These are phyloP conservation scores for Eunapius fragilis DNA, from an alignment of 37 sponge, comb jelly and placozoan genomes.

Conservation along the genomic window DNA sequence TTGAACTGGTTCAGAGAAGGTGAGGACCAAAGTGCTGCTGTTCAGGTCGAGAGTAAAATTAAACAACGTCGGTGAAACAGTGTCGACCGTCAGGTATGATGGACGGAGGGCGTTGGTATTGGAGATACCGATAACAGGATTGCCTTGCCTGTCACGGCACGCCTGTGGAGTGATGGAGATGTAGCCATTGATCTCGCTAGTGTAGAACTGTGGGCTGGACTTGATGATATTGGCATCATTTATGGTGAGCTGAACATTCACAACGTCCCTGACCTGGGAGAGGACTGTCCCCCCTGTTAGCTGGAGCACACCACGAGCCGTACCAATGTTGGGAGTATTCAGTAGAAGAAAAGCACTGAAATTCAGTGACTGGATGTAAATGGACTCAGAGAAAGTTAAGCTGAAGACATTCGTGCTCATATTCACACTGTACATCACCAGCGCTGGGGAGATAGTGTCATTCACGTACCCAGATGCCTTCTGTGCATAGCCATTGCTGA, in stretches of 20 bases:
- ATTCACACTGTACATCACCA: conserved; percentile 62
- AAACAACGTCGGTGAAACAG: conserved; percentile 42
- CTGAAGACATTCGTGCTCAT: conserved; percentile 61
- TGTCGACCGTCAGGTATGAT: conserved; percentile 45
- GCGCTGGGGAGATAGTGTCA: conserved; percentile 63
- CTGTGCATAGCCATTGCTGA: conserved; percentile 67
- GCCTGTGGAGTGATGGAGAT: conserved; percentile 62
- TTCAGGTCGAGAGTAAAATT: conserved; percentile 80
- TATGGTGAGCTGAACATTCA: conserved; percentile 46
- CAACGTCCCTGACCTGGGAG: conserved; percentile 32
- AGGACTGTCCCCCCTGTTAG: conserved; percentile 71
- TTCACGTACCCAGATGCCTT: conserved; percentile 17
- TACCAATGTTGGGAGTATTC: conserved; percentile 81
- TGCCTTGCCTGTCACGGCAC: conserved; percentile 71
- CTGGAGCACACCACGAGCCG: conserved; percentile 30
- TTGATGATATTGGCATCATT: conserved; percentile 85
- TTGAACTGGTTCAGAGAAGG: conserved; percentile 85
- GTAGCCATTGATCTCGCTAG: conserved; percentile 81
- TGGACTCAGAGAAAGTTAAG: conserved; percentile 78
- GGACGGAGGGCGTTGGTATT: conserved; percentile 61
- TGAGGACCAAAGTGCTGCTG: conserved; percentile 63
- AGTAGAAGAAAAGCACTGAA: conserved; percentile 59
- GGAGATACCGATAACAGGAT: conserved; percentile 60
- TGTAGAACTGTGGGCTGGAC: conserved; percentile 69
- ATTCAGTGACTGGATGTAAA: conserved; percentile 64